These are phyloP conservation scores for Danio choprae DNA, from an alignment of 2,797 vertebrate genomes.

Conservation along the genomic window DNA sequence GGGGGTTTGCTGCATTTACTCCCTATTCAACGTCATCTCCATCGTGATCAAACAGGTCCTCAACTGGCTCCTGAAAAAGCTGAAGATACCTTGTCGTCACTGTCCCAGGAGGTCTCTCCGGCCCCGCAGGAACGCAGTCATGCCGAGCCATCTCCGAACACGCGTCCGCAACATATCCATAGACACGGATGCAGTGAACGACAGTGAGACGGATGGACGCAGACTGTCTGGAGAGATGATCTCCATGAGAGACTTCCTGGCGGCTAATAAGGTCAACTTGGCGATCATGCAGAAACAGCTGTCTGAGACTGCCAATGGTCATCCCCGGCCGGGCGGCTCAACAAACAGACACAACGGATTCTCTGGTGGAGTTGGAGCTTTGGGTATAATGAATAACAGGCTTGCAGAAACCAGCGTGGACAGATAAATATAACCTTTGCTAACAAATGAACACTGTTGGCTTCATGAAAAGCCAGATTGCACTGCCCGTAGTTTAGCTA, in stretches of 20 bases:
- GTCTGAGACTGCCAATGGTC: constrained; percentile 82
- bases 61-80: constrained; percentile 85
- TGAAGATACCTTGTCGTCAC: constrained; percentile 67
- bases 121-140: constrained; percentile 78
- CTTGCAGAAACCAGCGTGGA: constrained; percentile 86
- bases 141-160: constrained; percentile 74
- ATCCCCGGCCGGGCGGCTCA: constrained; percentile 68
- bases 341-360: constrained; percentile 79
- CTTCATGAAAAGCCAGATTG: constrained; percentile 38
- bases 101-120: constrained; percentile 75
- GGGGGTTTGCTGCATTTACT: constrained; percentile 90
- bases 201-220: constrained; percentile 81
- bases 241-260: constrained; percentile 86
- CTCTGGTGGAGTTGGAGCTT: constrained; percentile 84
- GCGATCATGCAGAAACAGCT: constrained; percentile 88
- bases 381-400: constrained; percentile 89
- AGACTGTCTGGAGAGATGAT: constrained; percentile 86
- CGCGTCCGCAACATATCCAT: constrained; percentile 78
- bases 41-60: constrained; percentile 88
- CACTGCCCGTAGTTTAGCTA: constrained; percentile 27
- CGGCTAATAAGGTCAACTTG: constrained; percentile 83
- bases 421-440: constrained; percentile 70
- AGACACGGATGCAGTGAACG: constrained; percentile 78
- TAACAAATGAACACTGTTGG: constrained; percentile 23
- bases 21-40: constrained; percentile 87